phyloP scores from a whole-genome alignment of 2,113 vertebrate genomes.

The Ctenomys sociabilis region DNA sequence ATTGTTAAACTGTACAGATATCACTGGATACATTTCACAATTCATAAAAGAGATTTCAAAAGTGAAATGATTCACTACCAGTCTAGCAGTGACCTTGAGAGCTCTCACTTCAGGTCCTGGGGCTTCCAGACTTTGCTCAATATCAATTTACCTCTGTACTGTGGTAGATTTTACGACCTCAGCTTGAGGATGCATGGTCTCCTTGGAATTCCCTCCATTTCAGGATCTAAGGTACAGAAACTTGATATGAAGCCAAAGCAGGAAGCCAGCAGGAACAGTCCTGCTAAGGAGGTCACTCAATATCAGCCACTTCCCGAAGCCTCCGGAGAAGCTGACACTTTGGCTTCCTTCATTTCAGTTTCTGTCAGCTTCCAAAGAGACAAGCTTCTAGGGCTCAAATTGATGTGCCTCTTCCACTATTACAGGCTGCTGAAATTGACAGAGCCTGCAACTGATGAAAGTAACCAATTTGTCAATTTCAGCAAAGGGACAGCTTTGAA shows the following conservation, averaged over 20 bases:
- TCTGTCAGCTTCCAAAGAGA: constrained; percentile 68
- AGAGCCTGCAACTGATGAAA: constrained; percentile 70
- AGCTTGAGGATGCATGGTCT: background rate
- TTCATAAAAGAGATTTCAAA: background rate
- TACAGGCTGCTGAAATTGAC: constrained; percentile 68
- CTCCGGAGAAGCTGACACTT: constrained; percentile 35
- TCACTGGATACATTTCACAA: background rate
- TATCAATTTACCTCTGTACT: constrained; percentile 7
- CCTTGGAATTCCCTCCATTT: constrained; percentile 6
- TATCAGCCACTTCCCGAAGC: constrained; percentile 15
- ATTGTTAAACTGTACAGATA: constrained; percentile 1
- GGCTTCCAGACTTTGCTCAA: background rate
- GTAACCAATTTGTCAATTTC: constrained; percentile 78
- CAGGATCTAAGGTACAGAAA: background rate
- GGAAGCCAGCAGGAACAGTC: background rate
- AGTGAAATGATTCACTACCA: background rate
- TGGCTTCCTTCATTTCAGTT: constrained; percentile 58
- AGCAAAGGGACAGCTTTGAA: constrained; percentile 59
- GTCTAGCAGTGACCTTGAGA: background rate
- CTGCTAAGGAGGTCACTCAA: constrained; percentile 33
- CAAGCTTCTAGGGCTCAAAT: constrained; percentile 52
- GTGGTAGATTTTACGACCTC: constrained; percentile 37
- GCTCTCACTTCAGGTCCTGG: constrained; percentile 25
- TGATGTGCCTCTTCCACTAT: constrained; percentile 65
- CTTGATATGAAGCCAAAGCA: background rate